Evolutionary conservation across 2,113 vertebrate species (phyloP), one percentile per base, ranked within the genome.

Genomic region (Bos indicus): DNA sequence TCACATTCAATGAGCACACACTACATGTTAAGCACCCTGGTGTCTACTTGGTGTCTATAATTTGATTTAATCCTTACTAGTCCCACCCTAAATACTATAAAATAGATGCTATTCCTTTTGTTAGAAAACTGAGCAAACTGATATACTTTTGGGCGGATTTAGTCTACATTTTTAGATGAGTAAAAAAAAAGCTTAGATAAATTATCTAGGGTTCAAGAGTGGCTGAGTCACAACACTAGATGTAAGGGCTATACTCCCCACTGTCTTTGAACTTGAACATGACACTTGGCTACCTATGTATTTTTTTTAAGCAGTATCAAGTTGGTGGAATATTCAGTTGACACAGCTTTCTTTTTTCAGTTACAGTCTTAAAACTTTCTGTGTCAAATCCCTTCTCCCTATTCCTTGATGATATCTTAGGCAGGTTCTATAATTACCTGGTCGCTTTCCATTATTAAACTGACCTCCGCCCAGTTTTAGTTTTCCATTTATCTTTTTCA

Each of bases 371-470:
- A 57, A 57, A 91, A 5, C 28, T 91, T 92, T 48, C 64, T 77
- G 23, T 71, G 62, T 93, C 87, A 93, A 89, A 92, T 48, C 19
- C 12, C 54, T 30, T 77, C 84, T 88, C 12, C 64, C 57, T 71
- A 33, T 80, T 92, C 83, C 54, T 94, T 88, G 67, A 77, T 59
- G 30, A 52, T 60, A 71, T 71, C 51, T 93, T 92, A 88, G 36
- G 57, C 5, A 92, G n/a, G 87, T 74, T 88, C 62, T n/a, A 64
- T 87, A 71, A 83, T 88, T 82, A 91, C 83, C 60, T 88, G 25
- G 52, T 92, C 89, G 43, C 14, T 62, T 96, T 89, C 78, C 40
- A 36, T 97, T 64, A 96, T 84, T 93, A 95, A 97, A 77, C 2
- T 48, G 23, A 95, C 23, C 71, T 33, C 19, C 59, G 4, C 62